These are phyloP conservation scores for Acronicta psi DNA, from an alignment of 2,888 invertebrate species.

Conservation along the genomic window DNA sequence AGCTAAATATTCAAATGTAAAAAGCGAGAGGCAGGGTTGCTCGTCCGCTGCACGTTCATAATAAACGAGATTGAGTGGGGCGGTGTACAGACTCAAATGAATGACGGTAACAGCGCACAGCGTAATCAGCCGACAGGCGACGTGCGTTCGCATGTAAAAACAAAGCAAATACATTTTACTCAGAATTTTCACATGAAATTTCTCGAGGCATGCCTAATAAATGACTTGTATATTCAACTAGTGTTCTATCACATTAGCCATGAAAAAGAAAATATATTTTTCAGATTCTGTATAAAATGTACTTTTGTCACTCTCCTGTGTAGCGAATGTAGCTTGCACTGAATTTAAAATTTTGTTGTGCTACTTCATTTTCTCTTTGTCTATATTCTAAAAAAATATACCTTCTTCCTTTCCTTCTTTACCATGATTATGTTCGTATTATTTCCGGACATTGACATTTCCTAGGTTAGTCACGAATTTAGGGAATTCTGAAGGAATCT, in stretches of 20 bases:
- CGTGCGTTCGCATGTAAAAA: constrained; percentile 79
- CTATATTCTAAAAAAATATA: too few relatives aligned
- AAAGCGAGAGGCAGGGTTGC: constrained; percentile 74
- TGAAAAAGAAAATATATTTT: constrained; percentile 48
- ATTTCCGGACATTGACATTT: too few relatives aligned
- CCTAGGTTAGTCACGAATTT: too few relatives aligned
- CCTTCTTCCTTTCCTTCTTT: too few relatives aligned
- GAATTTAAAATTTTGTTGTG: constrained; percentile 34
- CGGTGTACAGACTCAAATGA: constrained; percentile 83
- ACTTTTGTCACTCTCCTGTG: constrained; percentile 38
- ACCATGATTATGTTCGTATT: too few relatives aligned
- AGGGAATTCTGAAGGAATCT: neutral
- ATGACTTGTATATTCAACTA: constrained; percentile 59
- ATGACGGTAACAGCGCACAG: constrained; percentile 80
- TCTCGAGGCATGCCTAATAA: constrained; percentile 56
- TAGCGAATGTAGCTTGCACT: constrained; percentile 39
- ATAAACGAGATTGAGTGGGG: constrained; percentile 87
- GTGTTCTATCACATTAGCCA: constrained; percentile 50
- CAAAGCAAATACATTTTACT: constrained; percentile 76
- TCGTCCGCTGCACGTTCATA: constrained; percentile 80
- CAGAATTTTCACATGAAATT: constrained; percentile 65
- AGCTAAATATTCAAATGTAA: constrained; percentile 81
- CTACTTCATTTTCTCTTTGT: constrained; percentile 23
- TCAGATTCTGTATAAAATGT: constrained; percentile 33
- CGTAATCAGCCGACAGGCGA: constrained; percentile 84